A percentile compares a stretch with the other conserved stretches of the same genome.
Evolutionary conservation across 2,888 invertebrate species (phyloP).

Genomic region (Cyrtodaria siliqua): DNA sequence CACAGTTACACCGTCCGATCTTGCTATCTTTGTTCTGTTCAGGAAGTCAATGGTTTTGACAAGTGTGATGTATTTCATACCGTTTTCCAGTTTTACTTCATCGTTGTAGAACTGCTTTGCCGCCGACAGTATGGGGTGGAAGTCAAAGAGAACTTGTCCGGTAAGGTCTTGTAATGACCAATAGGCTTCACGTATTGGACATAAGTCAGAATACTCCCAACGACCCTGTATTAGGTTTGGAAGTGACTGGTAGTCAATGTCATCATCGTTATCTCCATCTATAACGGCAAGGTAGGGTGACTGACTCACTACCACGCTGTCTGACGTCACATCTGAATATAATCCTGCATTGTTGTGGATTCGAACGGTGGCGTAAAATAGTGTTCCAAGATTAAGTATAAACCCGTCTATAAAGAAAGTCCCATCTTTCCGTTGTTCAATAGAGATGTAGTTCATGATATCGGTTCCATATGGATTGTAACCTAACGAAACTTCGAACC

Average conservation of each 20-base stretch:
- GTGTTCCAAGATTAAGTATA: constrained; percentile 30
- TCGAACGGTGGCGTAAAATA: constrained; percentile 63
- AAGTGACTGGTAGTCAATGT: constrained; percentile 66
- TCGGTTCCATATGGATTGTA: constrained; percentile 33
- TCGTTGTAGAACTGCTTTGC: constrained; percentile 64
- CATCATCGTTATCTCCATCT: constrained; percentile 59
- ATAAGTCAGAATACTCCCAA: constrained; percentile 72
- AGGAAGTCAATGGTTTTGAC: constrained; percentile 67
- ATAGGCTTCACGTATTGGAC: constrained; percentile 64
- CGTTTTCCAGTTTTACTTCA: constrained; percentile 66
- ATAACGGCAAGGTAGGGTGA: constrained; percentile 49
- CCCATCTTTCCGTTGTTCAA: constrained; percentile 2
- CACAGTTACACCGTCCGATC: constrained; percentile 72
- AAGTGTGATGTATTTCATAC: constrained; percentile 66
- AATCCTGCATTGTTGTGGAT: constrained; percentile 72
- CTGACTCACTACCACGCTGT: constrained; percentile 68
- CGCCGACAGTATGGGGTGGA: constrained; percentile 40
- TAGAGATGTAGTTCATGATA: constrained; percentile 14
- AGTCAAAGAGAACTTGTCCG: constrained; percentile 62
- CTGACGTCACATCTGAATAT: constrained; percentile 51
- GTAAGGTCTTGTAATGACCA: constrained; percentile 66
- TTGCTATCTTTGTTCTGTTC: constrained; percentile 54
- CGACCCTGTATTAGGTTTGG: constrained; percentile 64
- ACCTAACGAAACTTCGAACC: constrained; percentile 37
- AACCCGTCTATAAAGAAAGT: constrained; percentile 54